Evolutionary conservation across 1,140 invertebrate species (phyloP), one percentile per base, ranked within the genome.

Genomic region (Hetaerina americana): DNA sequence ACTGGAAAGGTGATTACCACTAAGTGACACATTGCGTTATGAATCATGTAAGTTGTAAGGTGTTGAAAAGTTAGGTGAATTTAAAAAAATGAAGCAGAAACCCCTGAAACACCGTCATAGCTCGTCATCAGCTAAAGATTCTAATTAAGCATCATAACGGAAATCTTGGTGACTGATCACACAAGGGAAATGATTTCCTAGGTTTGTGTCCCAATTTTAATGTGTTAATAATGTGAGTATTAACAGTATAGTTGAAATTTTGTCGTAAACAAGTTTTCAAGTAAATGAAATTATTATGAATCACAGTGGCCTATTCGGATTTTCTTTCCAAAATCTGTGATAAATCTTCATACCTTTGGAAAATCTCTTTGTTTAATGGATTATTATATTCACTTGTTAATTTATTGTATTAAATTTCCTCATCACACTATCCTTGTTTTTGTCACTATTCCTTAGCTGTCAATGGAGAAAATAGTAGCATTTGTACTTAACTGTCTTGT

Each of bases 1-100:
- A 79, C 81, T 76, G 82, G 83, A 72, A 87, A 85, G 79, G 82
- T 84, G 77, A 85, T 88, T 80, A 80, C 40, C 40, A 57, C 40
- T 57, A 57, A 57, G 40, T 57, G 40, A 57, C 40, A 57, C 40
- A 57, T 57, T 57, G 40, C 40, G 40, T 57, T 18, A 18, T 57
- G 40, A 57, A 57, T 57, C 40, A 57, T 57, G 40, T 57, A 57
- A 57, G 40, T 57, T 57, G 40, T 57, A 57, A 57, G 40, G 40
- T 57, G 40, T 57, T 57, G 40, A 57, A 57, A 2, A 57, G 40
- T 5, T 57, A 57, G 40, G 40, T 57, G 40, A 57, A n/a, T n/a
- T 57, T 57, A 5, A 57, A 10, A 57, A 18, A 18, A n/a, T 57
- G 40, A 12, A 5, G 40, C 40, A 57, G 40, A 57, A 40, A 57